These are phyloP conservation scores for Discoglossus pictus DNA, from an alignment of 2,797 vertebrate genomes.

Conservation along the genomic window DNA sequence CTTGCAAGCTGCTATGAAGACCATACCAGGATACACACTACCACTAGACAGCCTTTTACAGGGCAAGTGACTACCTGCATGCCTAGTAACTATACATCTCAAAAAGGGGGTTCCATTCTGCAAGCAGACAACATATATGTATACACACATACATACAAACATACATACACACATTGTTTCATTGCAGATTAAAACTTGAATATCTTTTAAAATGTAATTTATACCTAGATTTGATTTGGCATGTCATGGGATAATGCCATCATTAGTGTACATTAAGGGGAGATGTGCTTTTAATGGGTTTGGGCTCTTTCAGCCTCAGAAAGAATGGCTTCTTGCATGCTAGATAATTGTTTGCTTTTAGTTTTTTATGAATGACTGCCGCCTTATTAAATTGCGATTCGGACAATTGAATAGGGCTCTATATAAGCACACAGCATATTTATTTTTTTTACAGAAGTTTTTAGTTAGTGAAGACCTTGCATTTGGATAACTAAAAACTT, in stretches of 20 bases:
- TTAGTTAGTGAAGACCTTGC: too few species aligned
- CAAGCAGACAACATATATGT: constrained; percentile 9
- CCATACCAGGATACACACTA: constrained; percentile 11
- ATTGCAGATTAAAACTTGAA: constrained; percentile 43
- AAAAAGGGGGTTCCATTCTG: constrained; percentile 10
- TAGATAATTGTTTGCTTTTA: constrained; percentile 56
- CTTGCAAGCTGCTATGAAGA: constrained; percentile 47
- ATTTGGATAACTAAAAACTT: too few species aligned
- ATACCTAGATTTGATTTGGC: constrained; percentile 38
- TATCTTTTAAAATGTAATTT: constrained; percentile 59
- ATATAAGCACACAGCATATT: too few species aligned
- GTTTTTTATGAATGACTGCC: constrained; percentile 58
- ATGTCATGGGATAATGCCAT: constrained; percentile 48
- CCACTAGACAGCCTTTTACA: constrained; percentile 10
- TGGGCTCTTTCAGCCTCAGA: constrained; percentile 60
- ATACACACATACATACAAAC: constrained; percentile 7
- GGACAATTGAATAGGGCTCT: too few species aligned
- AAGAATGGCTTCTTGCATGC: constrained; percentile 67
- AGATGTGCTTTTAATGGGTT: constrained; percentile 65
- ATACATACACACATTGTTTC: background rate
- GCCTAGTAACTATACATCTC: constrained; percentile 5
- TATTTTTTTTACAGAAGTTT: too few species aligned
- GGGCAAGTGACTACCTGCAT: constrained; percentile 37
- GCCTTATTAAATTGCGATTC: too few species aligned
- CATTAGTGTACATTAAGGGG: constrained; percentile 61